Base-by-base conservation (phyloP, 2,797 vertebrate genomes). In the Periparus ater region DNA sequence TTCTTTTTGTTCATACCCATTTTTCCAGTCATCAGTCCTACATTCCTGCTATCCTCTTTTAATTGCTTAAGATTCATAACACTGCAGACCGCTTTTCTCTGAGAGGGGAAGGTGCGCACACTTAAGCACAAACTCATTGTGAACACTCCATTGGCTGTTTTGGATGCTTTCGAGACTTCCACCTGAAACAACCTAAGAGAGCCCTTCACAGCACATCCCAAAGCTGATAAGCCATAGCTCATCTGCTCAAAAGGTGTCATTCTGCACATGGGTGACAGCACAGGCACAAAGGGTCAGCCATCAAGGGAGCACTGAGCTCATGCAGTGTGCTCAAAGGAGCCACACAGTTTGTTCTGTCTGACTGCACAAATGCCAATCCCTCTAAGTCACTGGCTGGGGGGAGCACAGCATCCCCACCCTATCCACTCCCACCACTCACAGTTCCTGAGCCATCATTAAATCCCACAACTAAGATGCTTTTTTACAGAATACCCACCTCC, bases 371-470 rank as follows among this genome's bases (percentile, higher is more conserved):
- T 40, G 75, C 72, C 38, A 27, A 70, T 34, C 38, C 55, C 23
- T 27, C 21, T 17, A 71, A 87, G 30, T 91, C 88, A 92, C 36
- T 18, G 60, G 25, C 73, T 61, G 34, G n/a, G 34, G 63, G 63
- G 73, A 77, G 23, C 7, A 3, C 13, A 29, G 38, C 1, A 23
- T 63, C 53, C 62, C 65, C 72, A 84, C 67, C 38, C 53, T 44
- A 44, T 30, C 62, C 3, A 1, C 47, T 85, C 68, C 68, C 63
- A 63, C 74, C 6, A 4, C 63, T 82, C 87, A 57, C 40, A 17
- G 48, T 36, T 86, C 40, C 78, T 55, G 44, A 76, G 70, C 45
- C 47, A n/a, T 66, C 62, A 84, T 65, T 90, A 89, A 88, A 88
- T 34, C 44, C 29, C 70, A 67, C 66, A n/a, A 26, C 70, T 67